A percentile compares a stretch with the other conserved stretches of the same genome.
phyloP scores from a whole-genome alignment of 2,888 invertebrate genomes.

The Erynnis tages region DNA sequence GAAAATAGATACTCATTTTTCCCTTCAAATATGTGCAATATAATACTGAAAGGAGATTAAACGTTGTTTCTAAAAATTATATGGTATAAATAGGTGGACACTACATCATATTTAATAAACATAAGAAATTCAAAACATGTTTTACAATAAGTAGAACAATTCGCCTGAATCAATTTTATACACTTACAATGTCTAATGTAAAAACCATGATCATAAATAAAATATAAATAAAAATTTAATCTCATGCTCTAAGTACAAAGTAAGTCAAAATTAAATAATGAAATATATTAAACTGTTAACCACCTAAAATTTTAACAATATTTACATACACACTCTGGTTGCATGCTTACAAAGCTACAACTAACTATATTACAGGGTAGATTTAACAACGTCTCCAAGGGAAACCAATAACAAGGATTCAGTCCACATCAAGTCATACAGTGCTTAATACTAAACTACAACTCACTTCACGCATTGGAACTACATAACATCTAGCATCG shows the following conservation, averaged over 20 bases:
- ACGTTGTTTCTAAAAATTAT: too few relatives aligned
- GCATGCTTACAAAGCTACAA: conserved; percentile 14
- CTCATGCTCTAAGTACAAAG: conserved; percentile 18
- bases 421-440: background rate
- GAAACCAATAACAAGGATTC: conserved; percentile 6
- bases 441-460: conserved; percentile 3
- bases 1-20: too few relatives aligned
- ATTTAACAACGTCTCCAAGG: conserved; percentile 18
- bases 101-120: too few relatives aligned
- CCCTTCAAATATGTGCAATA: too few relatives aligned
- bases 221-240: conserved; percentile 14
- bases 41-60: too few relatives aligned
- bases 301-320: conserved; percentile 8
- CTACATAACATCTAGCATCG: background rate
- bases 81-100: too few relatives aligned
- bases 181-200: too few relatives aligned
- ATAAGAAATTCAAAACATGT: too few relatives aligned
- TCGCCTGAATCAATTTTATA: too few relatives aligned
- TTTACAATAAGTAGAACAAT: too few relatives aligned
- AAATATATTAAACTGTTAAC: conserved; percentile 26
- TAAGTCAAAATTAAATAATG: conserved; percentile 12
- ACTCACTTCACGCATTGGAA: conserved; percentile 3
- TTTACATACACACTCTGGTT: conserved; percentile 19
- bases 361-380: conserved; percentile 21
- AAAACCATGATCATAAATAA: conserved; percentile 6